A percentile compares a stretch with the other conserved stretches of the same genome.
These are phyloP conservation scores for Hypomecis atomaria DNA, from an alignment of 2,888 invertebrate genomes.

Conservation along the genomic window DNA sequence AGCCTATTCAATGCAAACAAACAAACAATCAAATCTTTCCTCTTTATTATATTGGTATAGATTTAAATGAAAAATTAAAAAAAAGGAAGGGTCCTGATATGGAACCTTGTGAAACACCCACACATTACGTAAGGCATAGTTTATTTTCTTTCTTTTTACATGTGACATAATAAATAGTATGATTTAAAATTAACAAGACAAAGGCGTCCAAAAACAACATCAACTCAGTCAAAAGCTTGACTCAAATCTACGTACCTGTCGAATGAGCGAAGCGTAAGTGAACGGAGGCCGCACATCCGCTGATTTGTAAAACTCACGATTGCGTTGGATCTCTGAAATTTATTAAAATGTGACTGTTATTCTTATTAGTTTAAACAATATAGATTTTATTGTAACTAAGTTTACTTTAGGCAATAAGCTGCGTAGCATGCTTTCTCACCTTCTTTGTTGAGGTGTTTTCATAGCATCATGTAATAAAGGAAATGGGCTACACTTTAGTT, in stretches of 20 bases:
- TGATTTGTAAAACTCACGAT: conserved; percentile 99
- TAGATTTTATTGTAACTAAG: neutral
- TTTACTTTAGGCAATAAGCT: conserved; percentile 11
- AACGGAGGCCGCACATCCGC: conserved; percentile 99
- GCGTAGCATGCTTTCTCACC: conserved; percentile 32
- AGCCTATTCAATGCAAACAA: no score
- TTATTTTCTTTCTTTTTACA: neutral
- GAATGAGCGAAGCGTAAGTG: conserved; percentile 98
- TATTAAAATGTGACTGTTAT: neutral
- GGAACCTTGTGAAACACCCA: no score
- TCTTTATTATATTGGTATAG: no score
- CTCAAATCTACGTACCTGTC: conserved; percentile 89
- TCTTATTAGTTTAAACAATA: neutral
- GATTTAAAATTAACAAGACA: no score
- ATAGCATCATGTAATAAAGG: conserved; percentile 34
- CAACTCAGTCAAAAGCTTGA: conserved; percentile 39
- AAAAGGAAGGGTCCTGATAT: no score
- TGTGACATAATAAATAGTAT: no score
- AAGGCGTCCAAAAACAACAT: neutral
- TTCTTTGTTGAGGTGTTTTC: conserved; percentile 36
- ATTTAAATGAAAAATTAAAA: no score
- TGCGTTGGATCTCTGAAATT: conserved; percentile 97
- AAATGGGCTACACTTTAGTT: conserved; percentile 32
- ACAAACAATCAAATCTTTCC: no score
- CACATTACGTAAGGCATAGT: neutral